A percentile compares a stretch with the other conserved stretches of the same genome.
Evolutionary conservation across 2,113 vertebrate genomes (phyloP).

Genomic region (Barnardius zonarius): DNA sequence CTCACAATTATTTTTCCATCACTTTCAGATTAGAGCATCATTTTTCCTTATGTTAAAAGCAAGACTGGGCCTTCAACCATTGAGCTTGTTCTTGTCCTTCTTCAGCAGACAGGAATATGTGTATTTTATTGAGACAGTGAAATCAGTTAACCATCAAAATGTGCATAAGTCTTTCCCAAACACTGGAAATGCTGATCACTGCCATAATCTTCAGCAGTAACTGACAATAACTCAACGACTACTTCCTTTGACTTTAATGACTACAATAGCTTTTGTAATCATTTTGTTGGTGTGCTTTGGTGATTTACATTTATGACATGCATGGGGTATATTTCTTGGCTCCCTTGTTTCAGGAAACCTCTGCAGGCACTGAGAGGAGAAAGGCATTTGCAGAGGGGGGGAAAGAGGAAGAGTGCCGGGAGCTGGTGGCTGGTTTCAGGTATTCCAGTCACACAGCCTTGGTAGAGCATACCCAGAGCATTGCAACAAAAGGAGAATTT

Average conservation of each 20-base stretch:
- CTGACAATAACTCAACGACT: background rate
- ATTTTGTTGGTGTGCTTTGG: background rate
- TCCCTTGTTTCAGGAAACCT: background rate
- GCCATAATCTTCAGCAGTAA: background rate
- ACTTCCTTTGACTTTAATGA: constrained; percentile 7
- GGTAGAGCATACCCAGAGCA: constrained; percentile 32
- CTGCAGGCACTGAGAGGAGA: background rate
- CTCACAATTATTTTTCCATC: background rate
- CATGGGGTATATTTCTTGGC: background rate
- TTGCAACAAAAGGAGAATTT: constrained; percentile 54
- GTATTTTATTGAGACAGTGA: background rate
- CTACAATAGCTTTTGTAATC: constrained; percentile 13
- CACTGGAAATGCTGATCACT: background rate
- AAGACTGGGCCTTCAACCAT: background rate
- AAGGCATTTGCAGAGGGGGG: background rate
- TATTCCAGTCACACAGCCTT: constrained; percentile 62
- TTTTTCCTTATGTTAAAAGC: background rate
- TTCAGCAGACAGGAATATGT: background rate
- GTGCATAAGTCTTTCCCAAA: background rate
- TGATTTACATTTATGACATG: background rate
- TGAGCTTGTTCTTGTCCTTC: background rate
- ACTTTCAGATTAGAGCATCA: background rate
- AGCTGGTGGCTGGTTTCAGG: background rate
- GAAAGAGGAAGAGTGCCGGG: background rate
- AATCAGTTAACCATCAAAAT: background rate